Percentiles rank a stretch among this genome's conserved stretches.
These are phyloP conservation scores for Drosophila ambigua DNA, from an alignment of 1,140 invertebrate species.

Conservation along the genomic window DNA sequence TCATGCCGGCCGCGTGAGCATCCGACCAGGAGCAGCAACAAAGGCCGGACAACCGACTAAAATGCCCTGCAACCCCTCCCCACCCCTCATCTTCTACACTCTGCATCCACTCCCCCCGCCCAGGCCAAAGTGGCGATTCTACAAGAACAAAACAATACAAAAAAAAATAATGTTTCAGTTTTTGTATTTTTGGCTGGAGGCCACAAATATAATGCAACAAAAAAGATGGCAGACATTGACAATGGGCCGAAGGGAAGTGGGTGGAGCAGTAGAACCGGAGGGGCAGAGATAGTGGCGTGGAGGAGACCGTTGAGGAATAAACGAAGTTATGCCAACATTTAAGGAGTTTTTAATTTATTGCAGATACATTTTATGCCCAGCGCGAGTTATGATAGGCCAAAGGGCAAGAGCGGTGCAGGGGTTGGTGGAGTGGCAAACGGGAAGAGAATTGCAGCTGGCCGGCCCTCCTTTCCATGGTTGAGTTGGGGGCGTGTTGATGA, in stretches of 20 bases:
- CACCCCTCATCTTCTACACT: constrained; percentile 25
- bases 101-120: not conserved
- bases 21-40: constrained; percentile 60
- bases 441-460: constrained; percentile 37
- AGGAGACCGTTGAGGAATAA: constrained; percentile 30
- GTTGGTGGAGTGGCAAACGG: not conserved
- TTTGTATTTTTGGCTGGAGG: constrained; percentile 46
- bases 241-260: constrained; percentile 10
- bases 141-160: constrained; percentile 47
- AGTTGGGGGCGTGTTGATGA: constrained; percentile 72
- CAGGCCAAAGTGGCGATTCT: constrained; percentile 19
- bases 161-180: constrained; percentile 35
- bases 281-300: not conserved
- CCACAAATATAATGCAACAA: constrained; percentile 59
- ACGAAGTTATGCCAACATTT: constrained; percentile 70
- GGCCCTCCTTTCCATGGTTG: constrained; percentile 15
- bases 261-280: not conserved
- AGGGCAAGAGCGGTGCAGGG: constrained; percentile 1
- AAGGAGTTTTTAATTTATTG: constrained; percentile 83
- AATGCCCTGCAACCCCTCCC: constrained; percentile 44
- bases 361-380: constrained; percentile 73
- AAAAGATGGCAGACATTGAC: constrained; percentile 41
- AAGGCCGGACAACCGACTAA: constrained; percentile 50
- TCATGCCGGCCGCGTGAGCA: constrained; percentile 72
- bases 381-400: constrained; percentile 32